Base-by-base conservation (phyloP, 2,888 invertebrate species). In the Drosophila colorata region DNA sequence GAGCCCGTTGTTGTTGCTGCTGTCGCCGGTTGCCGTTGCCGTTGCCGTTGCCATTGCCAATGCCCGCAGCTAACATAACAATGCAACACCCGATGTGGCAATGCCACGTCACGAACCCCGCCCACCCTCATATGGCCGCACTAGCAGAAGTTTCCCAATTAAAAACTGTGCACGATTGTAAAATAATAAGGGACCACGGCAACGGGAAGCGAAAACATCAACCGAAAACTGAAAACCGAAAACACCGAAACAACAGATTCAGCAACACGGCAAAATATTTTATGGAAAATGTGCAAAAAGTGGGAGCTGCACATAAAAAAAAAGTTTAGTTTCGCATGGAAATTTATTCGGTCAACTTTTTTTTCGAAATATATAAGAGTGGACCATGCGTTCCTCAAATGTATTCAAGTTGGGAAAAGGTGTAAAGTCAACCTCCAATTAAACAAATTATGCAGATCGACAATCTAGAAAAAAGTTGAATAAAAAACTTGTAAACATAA, bases 101-200 rank as follows among this genome's bases (percentile, higher is more conserved):
- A 4, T 33, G 44, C 23, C 23, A 23, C 65, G 11, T 23, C 14
- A 8, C 9, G 9, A 6, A 1, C 11, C 31, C 11, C 38, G 8
- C 25, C 20, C 8, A 7, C 8, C 16, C 16, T 38, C 20, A 28
- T 16, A 9, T 13, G 44, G 41, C 43, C 25, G 61, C 56, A 43
- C 48, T 59, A 43, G 48, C 69, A 77, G 67, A 80, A 85, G 78
- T 85, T 85, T 85, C 71, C 80, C 83, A 85, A 85, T 85, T 85
- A 85, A 85, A 85, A 85, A 79, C 63, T 79, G 75, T 72, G 84
- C 81, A 71, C 70, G 58, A 71, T 71, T 71, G 71, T 74, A 61
- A 71, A 78, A 78, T 78, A 74, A 78, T 73, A 73, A 78, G 74
- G 58, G 20, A 37, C 61, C 47, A 58, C 28, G 41, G 57, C 48